phyloP scores from a whole-genome alignment of 2,797 vertebrate species.

The Echiichthys vipera region DNA sequence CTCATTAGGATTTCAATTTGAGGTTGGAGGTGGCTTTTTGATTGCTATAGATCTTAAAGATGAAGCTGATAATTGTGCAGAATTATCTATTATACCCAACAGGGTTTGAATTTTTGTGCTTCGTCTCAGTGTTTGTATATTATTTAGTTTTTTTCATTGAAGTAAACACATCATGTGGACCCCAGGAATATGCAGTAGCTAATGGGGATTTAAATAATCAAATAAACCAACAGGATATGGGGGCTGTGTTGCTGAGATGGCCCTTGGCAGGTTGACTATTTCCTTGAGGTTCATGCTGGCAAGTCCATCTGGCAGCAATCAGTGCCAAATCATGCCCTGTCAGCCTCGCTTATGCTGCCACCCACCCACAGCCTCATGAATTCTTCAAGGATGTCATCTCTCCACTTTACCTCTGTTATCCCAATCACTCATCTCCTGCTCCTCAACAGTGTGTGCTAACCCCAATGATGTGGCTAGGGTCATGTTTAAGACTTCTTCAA shows the following conservation, averaged over 20 bases:
- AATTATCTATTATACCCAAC: neutral
- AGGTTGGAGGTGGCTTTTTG: neutral
- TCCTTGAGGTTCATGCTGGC: slow-evolving; percentile 59
- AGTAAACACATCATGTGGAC: neutral
- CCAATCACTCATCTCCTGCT: neutral
- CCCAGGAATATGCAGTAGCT: neutral
- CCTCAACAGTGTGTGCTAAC: neutral
- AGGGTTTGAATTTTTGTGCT: neutral
- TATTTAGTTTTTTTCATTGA: neutral
- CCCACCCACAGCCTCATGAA: slow-evolving; percentile 40
- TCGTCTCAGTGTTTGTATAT: neutral
- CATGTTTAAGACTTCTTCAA: no score
- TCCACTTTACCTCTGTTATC: neutral
- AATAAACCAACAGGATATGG: slow-evolving; percentile 11
- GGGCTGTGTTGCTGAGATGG: slow-evolving; percentile 12
- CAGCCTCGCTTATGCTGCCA: slow-evolving; percentile 27
- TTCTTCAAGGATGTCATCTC: neutral
- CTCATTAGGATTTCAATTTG: neutral
- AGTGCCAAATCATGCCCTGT: slow-evolving; percentile 46
- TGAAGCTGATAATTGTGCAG: neutral
- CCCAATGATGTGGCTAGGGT: neutral
- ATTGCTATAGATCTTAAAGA: neutral
- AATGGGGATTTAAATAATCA: neutral
- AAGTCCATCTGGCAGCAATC: slow-evolving; percentile 63
- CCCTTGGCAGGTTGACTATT: slow-evolving; percentile 56